phyloP scores from a whole-genome alignment of 2,113 vertebrate species.

The Ancistrus triradiatus region DNA sequence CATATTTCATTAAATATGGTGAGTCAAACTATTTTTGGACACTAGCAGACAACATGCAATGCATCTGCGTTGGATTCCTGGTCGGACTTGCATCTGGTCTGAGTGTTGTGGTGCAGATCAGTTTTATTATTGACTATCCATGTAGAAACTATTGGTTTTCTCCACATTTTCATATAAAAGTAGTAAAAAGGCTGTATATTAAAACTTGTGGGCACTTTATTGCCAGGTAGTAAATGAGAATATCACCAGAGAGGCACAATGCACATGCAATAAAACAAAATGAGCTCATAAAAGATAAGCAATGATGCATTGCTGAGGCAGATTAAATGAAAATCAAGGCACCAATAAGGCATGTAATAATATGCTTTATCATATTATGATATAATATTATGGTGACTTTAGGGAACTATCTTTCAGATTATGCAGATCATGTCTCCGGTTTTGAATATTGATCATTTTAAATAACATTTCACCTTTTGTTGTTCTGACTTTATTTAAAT shows the following conservation, averaged over 20 bases:
- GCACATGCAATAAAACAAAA: slow-evolving; percentile 76
- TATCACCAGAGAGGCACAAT: slow-evolving; percentile 65
- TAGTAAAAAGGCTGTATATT: slow-evolving; percentile 59
- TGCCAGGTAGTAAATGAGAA: slow-evolving; percentile 57
- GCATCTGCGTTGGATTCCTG: no score
- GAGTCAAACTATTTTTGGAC: no score
- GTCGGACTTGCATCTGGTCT: no score
- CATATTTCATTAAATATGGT: no score
- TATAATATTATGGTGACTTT: slow-evolving; percentile 25
- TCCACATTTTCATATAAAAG: slow-evolving; percentile 48
- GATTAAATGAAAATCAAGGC: slow-evolving; percentile 78
- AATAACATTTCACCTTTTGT: background rate
- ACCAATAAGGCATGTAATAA: slow-evolving; percentile 76
- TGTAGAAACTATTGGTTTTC: slow-evolving; percentile 9
- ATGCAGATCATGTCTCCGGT: background rate
- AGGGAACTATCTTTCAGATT: slow-evolving; percentile 10
- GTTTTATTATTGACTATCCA: slow-evolving; percentile 7
- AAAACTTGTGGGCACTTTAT: slow-evolving; percentile 66
- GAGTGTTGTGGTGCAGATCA: background rate
- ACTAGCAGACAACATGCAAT: no score
- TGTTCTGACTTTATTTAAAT: background rate
- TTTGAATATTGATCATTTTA: slow-evolving; percentile 7
- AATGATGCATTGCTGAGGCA: slow-evolving; percentile 68
- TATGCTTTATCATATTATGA: slow-evolving; percentile 59
- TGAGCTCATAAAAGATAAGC: slow-evolving; percentile 72